Evolutionary conservation across 1,140 invertebrate genomes (phyloP).

Genomic region (Drosophila leontia): DNA sequence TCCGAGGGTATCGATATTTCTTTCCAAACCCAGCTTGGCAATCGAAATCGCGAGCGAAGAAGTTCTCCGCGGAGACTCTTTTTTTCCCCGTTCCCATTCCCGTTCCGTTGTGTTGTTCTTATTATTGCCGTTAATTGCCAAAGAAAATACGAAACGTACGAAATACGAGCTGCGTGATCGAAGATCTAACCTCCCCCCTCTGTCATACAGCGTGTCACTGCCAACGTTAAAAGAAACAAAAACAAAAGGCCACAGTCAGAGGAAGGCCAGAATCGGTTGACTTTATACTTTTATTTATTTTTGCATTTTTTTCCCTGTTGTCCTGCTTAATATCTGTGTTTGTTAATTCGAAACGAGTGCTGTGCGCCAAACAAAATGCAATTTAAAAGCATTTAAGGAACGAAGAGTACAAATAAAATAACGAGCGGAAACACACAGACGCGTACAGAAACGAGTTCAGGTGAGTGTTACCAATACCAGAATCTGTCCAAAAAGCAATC

Average conservation of each 20-base stretch:
- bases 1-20: background rate
- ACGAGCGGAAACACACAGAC: slow-evolving; percentile 38
- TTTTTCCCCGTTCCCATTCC: slow-evolving; percentile 6
- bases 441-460: slow-evolving; percentile 48
- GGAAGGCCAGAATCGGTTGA: slow-evolving; percentile 24
- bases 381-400: slow-evolving; percentile 42
- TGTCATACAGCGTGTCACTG: slow-evolving; percentile 4
- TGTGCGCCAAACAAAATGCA: slow-evolving; percentile 59
- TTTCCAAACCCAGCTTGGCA: slow-evolving; percentile 13
- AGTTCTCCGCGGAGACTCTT: slow-evolving; percentile 12
- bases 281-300: slow-evolving; percentile 12
- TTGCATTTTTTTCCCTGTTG: slow-evolving; percentile 29
- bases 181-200: slow-evolving; percentile 14
- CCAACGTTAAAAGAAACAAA: slow-evolving; percentile 24
- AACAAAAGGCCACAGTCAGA: slow-evolving; percentile 27
- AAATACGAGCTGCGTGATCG: slow-evolving; percentile 18
- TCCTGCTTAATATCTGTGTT: slow-evolving; percentile 16
- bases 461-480: slow-evolving; percentile 40
- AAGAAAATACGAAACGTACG: slow-evolving; percentile 31
- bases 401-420: slow-evolving; percentile 28
- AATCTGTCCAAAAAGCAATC: slow-evolving; percentile 30
- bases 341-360: slow-evolving; percentile 17
- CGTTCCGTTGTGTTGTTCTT: slow-evolving; percentile 30
- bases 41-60: slow-evolving; percentile 11
- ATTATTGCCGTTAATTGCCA: slow-evolving; percentile 40